Conservation (phyloP, 2,888 invertebrate genomes). For the Steromphala cineraria region DNA sequence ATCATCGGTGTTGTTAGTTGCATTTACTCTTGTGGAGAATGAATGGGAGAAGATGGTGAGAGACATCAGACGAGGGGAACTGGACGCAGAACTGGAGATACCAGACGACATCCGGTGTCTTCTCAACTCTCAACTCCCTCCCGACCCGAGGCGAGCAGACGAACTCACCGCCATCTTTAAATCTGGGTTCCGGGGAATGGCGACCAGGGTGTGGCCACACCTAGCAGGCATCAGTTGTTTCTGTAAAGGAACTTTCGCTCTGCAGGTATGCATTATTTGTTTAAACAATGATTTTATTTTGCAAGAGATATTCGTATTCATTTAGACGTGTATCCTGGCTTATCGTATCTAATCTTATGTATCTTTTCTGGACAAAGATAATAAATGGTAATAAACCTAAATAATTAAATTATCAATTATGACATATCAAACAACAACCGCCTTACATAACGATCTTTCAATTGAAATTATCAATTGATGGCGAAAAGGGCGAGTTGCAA, state of each 20-base stretch:
- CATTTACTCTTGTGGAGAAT: conserved; percentile 35
- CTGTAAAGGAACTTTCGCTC: conserved; percentile 36
- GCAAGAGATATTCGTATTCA: too few relatives aligned
- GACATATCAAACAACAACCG: too few relatives aligned
- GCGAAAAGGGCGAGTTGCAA: too few relatives aligned
- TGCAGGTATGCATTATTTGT: conserved; percentile 26
- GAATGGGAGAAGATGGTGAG: conserved; percentile 37
- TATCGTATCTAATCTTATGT: too few relatives aligned
- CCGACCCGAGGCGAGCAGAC: conserved; percentile 25
- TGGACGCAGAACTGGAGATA: conserved; percentile 23
- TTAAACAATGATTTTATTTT: too few relatives aligned
- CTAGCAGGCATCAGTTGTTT: conserved; percentile 36
- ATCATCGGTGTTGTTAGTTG: conserved; percentile 26
- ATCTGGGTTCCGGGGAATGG: conserved; percentile 36
- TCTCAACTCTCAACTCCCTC: conserved; percentile 21
- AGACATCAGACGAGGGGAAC: conserved; percentile 36
- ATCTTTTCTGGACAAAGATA: too few relatives aligned
- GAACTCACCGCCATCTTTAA: conserved; percentile 32
- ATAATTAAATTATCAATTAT: too few relatives aligned
- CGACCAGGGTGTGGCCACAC: conserved; percentile 38
- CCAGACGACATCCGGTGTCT: conserved; percentile 8
- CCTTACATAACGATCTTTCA: too few relatives aligned
- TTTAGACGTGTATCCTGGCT: too few relatives aligned
- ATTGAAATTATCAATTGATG: too few relatives aligned
- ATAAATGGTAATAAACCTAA: too few relatives aligned